These are phyloP conservation scores for Lepidocyrtinus sp. DNA, from an alignment of 2,888 invertebrate genomes.

Conservation along the genomic window DNA sequence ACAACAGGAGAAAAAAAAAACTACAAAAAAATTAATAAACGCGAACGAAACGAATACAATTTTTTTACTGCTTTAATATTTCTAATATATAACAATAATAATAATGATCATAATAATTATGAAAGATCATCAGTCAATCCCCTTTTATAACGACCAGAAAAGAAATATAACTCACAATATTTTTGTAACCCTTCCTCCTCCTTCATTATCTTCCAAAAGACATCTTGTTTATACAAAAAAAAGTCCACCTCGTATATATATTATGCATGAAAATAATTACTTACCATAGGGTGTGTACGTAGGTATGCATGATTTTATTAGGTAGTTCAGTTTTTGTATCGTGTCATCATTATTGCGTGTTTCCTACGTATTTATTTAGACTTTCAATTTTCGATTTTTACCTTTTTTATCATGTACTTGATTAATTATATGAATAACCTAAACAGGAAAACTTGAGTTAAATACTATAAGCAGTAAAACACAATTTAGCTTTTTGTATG, in stretches of 20 bases:
- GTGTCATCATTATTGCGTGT: not conserved
- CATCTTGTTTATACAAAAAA: conserved; percentile 3
- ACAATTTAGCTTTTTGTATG: too few species aligned
- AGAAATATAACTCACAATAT: conserved; percentile 62
- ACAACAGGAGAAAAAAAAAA: conserved; percentile 12
- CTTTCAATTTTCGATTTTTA: too few species aligned
- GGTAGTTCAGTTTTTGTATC: not conserved
- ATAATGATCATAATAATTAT: conserved; percentile 43
- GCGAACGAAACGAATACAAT: conserved; percentile 49
- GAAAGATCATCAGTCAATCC: conserved; percentile 64
- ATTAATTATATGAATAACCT: too few species aligned
- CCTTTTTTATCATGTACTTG: too few species aligned
- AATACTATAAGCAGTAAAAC: too few species aligned
- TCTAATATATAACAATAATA: conserved; percentile 40
- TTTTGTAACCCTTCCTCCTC: conserved; percentile 57
- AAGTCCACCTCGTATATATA: not conserved
- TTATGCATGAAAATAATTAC: not conserved
- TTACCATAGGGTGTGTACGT: not conserved
- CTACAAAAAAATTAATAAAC: conserved; percentile 23
- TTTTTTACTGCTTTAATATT: conserved; percentile 15
- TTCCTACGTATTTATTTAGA: too few species aligned
- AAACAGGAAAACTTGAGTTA: too few species aligned
- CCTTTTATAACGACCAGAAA: conserved; percentile 63
- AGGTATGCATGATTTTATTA: not conserved
- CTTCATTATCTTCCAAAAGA: conserved; percentile 13